Percentiles rank a stretch among this genome's conserved stretches.
Conservation (phyloP, 2,888 invertebrate species). For the Oligia fasciuncula region DNA sequence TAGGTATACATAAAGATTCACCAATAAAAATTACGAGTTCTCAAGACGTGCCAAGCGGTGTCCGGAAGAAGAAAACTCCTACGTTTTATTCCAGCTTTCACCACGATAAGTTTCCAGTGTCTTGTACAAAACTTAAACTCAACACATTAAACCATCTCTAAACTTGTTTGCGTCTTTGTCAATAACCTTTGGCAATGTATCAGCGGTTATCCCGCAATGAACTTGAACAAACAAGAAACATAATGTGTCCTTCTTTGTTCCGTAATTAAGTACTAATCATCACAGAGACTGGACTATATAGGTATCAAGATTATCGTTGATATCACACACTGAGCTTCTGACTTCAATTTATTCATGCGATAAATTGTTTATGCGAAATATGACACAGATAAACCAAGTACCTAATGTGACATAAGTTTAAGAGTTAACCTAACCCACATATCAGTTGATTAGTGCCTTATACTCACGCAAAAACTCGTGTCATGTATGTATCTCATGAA, state of each 20-base stretch:
- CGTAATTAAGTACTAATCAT: background rate
- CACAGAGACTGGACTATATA: constrained; percentile 2
- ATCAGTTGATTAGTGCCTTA: constrained; percentile 54
- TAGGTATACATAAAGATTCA: background rate
- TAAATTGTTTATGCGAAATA: constrained; percentile 63
- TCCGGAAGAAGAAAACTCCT: constrained; percentile 5
- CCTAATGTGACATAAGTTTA: constrained; percentile 59
- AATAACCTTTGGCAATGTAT: constrained; percentile 35
- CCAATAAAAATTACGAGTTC: constrained; percentile 17
- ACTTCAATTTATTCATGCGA: constrained; percentile 49
- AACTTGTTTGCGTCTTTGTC: constrained; percentile 11
- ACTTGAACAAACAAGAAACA: constrained; percentile 11
- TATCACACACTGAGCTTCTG: constrained; percentile 44
- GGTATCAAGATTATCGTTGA: constrained; percentile 35
- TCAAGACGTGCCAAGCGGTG: constrained; percentile 24
- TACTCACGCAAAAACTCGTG: constrained; percentile 55
- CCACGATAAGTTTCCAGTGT: background rate
- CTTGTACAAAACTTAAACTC: background rate
- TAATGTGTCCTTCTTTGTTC: constrained; percentile 3
- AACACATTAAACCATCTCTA: background rate
- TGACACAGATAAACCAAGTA: constrained; percentile 61
- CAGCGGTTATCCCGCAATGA: constrained; percentile 26
- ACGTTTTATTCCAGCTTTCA: constrained; percentile 6
- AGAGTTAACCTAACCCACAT: constrained; percentile 56
- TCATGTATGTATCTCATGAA: constrained; percentile 40